These are phyloP conservation scores for Lipophrys pholis DNA, from an alignment of 2,113 vertebrate species.

Conservation along the genomic window DNA sequence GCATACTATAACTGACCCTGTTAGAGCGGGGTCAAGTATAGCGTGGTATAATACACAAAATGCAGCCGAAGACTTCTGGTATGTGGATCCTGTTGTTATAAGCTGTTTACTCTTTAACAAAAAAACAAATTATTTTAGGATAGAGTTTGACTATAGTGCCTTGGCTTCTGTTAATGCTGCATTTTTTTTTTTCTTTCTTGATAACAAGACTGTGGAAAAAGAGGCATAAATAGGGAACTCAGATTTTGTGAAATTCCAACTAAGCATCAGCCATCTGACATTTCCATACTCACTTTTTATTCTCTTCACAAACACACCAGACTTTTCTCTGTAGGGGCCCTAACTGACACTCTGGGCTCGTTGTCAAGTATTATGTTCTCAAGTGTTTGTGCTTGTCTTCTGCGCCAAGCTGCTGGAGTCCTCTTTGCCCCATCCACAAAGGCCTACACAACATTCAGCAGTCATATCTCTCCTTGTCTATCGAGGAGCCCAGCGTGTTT, in stretches of 20 bases:
- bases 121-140: slow-evolving; percentile 34
- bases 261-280: slow-evolving; percentile 26
- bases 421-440: slow-evolving; percentile 61
- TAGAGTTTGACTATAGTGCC: slow-evolving; percentile 21
- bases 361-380: slow-evolving; percentile 73
- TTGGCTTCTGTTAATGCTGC: slow-evolving; percentile 9
- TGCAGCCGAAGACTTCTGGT: slow-evolving; percentile 1
- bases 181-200: slow-evolving; percentile 18
- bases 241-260: slow-evolving; percentile 38
- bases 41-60: slow-evolving; percentile 22
- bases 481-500: slow-evolving; percentile 63
- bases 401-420: slow-evolving; percentile 76
- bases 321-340: slow-evolving; percentile 44
- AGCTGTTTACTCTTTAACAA: background rate
- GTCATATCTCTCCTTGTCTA: slow-evolving; percentile 64
- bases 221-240: slow-evolving; percentile 19
- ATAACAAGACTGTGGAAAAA: slow-evolving; percentile 16
- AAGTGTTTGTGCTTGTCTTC: slow-evolving; percentile 66
- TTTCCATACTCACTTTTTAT: slow-evolving; percentile 44
- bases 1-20: slow-evolving; percentile 20
- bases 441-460: slow-evolving; percentile 57
- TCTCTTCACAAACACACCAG: slow-evolving; percentile 50
- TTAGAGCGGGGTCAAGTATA: slow-evolving; percentile 33
- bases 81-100: slow-evolving; percentile 4
- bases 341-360: slow-evolving; percentile 59